These are phyloP conservation scores for Hemibagrus wyckioides DNA, from an alignment of 2,113 vertebrate species.

Conservation along the genomic window DNA sequence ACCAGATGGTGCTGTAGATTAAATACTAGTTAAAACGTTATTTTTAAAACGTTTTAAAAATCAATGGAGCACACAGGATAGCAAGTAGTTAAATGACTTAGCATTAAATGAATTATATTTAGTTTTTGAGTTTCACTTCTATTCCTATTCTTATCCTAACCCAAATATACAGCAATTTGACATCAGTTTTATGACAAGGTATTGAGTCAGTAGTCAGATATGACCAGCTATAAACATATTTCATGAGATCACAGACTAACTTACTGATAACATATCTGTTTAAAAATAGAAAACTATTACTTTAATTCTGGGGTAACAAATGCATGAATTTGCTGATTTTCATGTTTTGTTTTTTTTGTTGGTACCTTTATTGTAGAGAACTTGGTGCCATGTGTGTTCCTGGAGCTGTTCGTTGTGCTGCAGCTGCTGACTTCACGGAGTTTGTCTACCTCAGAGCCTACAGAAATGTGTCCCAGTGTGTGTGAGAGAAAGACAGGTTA, in stretches of 20 bases:
- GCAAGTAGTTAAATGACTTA: too few relatives aligned
- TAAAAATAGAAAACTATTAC: neutral
- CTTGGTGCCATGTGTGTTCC: constrained; percentile 91
- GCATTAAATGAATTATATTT: neutral
- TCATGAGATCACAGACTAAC: neutral
- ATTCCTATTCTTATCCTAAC: too few relatives aligned
- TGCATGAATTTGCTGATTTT: neutral
- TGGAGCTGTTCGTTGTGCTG: constrained; percentile 96
- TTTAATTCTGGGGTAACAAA: neutral
- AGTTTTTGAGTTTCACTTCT: neutral
- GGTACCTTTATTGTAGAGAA: constrained; percentile 78
- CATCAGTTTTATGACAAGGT: neutral
- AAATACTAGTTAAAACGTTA: neutral
- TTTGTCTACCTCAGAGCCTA: constrained; percentile 48
- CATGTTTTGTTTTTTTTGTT: neutral
- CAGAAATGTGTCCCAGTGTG: constrained; percentile 54
- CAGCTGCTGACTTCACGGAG: constrained; percentile 88
- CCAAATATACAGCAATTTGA: neutral
- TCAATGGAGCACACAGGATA: neutral
- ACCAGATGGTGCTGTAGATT: constrained; percentile 43
- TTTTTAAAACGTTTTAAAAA: neutral
- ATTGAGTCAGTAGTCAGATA: neutral
- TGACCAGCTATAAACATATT: neutral
- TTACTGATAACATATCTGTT: neutral
- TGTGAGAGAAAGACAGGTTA: constrained; percentile 60